Evolutionary conservation across 1,140 invertebrate species (phyloP), one percentile per base, ranked within the genome.

Genomic region (Ceratoteleas bidentatus): DNA sequence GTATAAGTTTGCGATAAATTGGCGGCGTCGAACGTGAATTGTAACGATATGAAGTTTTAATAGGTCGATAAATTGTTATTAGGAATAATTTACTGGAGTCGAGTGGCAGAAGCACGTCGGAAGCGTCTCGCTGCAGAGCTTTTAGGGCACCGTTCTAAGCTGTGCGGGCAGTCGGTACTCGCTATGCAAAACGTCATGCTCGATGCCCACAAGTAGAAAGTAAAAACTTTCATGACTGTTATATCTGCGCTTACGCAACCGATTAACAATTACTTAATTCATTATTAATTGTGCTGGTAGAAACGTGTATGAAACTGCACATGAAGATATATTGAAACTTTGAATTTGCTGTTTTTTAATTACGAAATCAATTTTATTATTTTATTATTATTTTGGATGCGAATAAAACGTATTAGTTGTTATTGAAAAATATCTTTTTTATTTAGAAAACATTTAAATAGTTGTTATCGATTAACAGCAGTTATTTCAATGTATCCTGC

Each of bases 211-310:
- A 40, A 74, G 64, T 80, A 80, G 77, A 80, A 80, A 74, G 77
- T 74, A 80, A 68, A 74, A 74, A 80, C 69, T 80, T 80, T 80
- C 69, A 50, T 80, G 38, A 72, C 50, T 36, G 9, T 74, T 74
- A 60, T 72, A 62, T 56, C 34, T 68, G 43, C 40, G 33, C 13
- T 80, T 80, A 62, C 61, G 50, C 57, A 80, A 80, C 56, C 52
- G 13, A 70, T 78, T 64, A 69, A 70, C 62, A 78, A 70, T 78
- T 78, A 78, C 66, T 70, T 70, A 40, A 78, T 78, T 70, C 66
- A 64, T 52, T 58, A 70, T 57, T 57, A 52, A 57, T 57, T 34
- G 10, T 16, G 24, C 24, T 24, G 24, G 24, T 4, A 24, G 24
- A 24, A 24, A 24, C 24, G 24, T 24, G n/a, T n/a, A n/a, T n/a